Conservation (phyloP, 2,113 vertebrate species). For the Osmerus mordax region DNA sequence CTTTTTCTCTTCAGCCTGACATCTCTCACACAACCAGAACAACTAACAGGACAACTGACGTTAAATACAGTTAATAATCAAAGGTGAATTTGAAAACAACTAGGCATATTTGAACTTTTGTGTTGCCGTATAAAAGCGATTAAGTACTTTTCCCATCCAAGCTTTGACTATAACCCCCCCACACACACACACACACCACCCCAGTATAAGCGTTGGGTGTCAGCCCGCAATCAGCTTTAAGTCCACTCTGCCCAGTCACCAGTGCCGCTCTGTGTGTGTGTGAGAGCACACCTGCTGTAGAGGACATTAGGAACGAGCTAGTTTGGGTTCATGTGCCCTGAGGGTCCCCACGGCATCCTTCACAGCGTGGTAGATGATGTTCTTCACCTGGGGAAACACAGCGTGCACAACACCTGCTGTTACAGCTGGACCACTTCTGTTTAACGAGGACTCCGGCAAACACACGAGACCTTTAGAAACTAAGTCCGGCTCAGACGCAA, state of each 20-base stretch:
- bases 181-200: not conserved
- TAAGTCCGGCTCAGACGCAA: no score
- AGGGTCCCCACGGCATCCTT: slow-evolving; percentile 97
- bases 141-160: slow-evolving; percentile 62
- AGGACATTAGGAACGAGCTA: slow-evolving; percentile 84
- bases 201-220: not conserved
- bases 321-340: slow-evolving; percentile 92
- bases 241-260: slow-evolving; percentile 11
- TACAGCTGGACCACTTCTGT: no score
- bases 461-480: no score
- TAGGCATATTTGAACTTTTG: slow-evolving; percentile 55
- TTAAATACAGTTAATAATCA: slow-evolving; percentile 72
- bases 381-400: slow-evolving; percentile 85
- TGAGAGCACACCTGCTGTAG: slow-evolving; percentile 31
- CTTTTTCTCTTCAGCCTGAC: slow-evolving; percentile 43
- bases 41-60: slow-evolving; percentile 66
- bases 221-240: not conserved
- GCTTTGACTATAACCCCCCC: slow-evolving; percentile 36
- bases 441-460: no score
- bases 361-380: slow-evolving; percentile 99
- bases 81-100: slow-evolving; percentile 60
- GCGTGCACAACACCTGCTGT: not conserved
- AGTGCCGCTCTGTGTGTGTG: slow-evolving; percentile 36
- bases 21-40: slow-evolving; percentile 64
- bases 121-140: slow-evolving; percentile 64